Conservation (phyloP, 2,113 vertebrate genomes). For the Noturus placidus region DNA sequence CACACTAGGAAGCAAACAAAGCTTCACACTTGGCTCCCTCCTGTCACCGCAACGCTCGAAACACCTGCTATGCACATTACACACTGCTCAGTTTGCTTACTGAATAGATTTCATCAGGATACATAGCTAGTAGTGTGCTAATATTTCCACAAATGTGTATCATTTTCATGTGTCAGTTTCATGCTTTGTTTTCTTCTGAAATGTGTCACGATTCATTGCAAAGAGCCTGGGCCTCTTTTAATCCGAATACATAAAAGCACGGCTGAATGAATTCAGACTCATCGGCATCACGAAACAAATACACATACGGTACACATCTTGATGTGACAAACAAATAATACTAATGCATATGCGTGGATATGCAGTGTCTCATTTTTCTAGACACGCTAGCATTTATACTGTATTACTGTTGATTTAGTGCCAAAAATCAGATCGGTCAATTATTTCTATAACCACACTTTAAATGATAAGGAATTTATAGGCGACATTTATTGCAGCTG, state of each 20-base stretch:
- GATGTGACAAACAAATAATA: background rate
- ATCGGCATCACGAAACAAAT: background rate
- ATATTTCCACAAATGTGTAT: background rate
- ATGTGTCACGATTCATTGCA: background rate
- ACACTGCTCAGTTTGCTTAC: background rate
- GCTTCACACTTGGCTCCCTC: background rate
- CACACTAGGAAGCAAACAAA: slow-evolving; percentile 13
- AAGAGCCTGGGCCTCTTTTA: background rate
- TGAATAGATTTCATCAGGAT: slow-evolving; percentile 2
- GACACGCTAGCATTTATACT: background rate
- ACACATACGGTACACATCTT: background rate
- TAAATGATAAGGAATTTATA: background rate
- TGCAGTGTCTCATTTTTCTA: background rate
- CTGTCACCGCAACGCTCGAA: background rate
- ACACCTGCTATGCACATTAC: slow-evolving; percentile 16
- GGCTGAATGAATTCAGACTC: background rate
- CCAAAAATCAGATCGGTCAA: background rate
- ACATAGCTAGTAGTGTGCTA: background rate
- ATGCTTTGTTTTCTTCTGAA: background rate
- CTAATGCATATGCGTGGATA: background rate
- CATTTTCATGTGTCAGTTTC: background rate
- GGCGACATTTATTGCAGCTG: background rate
- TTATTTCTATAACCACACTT: background rate
- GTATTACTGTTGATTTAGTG: background rate
- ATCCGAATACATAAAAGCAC: background rate